These are phyloP conservation scores for Fringilla coelebs DNA, from an alignment of 2,797 vertebrate species.

Conservation along the genomic window DNA sequence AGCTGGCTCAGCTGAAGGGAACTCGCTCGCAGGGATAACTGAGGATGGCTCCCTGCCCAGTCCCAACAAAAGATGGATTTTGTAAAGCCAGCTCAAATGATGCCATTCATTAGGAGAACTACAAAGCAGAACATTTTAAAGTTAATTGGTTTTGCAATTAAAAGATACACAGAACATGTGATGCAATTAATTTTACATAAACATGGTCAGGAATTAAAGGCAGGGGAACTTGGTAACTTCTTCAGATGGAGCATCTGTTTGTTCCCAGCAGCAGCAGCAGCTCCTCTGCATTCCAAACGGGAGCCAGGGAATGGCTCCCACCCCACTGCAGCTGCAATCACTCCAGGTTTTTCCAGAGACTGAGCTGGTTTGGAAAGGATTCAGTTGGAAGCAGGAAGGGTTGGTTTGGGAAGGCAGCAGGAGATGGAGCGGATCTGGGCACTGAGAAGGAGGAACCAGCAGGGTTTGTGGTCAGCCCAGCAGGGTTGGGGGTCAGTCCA, in stretches of 20 bases:
- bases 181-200: constrained; percentile 69
- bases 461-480: neutral
- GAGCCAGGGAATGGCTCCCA: neutral
- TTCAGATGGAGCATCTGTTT: constrained; percentile 2
- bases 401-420: neutral
- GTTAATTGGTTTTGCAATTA: constrained; percentile 71
- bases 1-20: neutral
- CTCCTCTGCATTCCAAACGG: neutral
- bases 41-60: neutral
- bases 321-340: neutral
- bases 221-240: neutral
- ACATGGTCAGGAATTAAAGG: constrained; percentile 26
- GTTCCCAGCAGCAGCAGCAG: neutral
- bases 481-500: neutral
- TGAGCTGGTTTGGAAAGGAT: neutral
- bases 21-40: neutral
- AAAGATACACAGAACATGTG: constrained; percentile 51
- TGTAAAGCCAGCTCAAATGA: constrained; percentile 15
- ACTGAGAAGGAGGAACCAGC: neutral
- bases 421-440: neutral
- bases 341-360: neutral
- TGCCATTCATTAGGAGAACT: constrained; percentile 49
- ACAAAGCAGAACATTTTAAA: constrained; percentile 62
- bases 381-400: neutral
- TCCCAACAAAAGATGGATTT: constrained; percentile 32